Conservation (phyloP, 2,797 vertebrate species). For the Martes flavigula region DNA sequence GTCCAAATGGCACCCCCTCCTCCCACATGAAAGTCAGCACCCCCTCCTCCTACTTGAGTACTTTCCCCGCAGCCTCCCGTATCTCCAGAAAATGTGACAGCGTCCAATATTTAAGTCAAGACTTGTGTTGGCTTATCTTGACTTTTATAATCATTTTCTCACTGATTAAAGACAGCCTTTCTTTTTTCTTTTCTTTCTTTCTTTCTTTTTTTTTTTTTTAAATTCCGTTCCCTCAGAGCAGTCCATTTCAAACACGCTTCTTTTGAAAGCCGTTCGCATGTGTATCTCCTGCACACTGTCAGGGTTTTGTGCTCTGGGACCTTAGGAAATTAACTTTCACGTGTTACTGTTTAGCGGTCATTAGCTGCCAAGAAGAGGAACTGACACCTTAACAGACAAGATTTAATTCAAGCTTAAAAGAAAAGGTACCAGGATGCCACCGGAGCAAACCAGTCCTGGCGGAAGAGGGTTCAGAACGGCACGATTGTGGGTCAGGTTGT, state of each 20-base stretch:
- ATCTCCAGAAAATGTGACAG: conserved; percentile 34
- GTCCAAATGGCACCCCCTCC: not conserved
- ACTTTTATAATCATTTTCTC: conserved; percentile 65
- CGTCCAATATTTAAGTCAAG: conserved; percentile 47
- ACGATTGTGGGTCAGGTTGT: not conserved
- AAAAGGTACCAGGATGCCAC: not conserved
- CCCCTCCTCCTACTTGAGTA: not conserved
- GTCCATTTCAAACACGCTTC: not conserved
- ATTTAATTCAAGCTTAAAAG: conserved; percentile 65
- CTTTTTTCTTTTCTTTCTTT: not conserved
- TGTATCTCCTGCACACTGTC: not conserved
- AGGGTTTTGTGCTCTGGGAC: conserved; percentile 16
- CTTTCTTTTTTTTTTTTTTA: not conserved
- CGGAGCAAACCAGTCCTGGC: not conserved
- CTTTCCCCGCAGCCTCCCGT: conserved; percentile 19
- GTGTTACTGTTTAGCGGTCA: conserved; percentile 48
- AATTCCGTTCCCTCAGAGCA: not conserved
- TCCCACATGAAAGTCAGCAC: not conserved
- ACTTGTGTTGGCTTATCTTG: conserved; percentile 52
- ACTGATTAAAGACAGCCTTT: conserved; percentile 34
- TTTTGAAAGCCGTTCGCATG: conserved; percentile 44
- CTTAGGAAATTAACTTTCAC: conserved; percentile 56
- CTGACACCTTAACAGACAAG: conserved; percentile 32
- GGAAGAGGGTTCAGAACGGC: not conserved
- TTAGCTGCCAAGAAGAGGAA: conserved; percentile 50